Conservation (phyloP, 2,113 vertebrate genomes). For the Phycodurus eques region DNA sequence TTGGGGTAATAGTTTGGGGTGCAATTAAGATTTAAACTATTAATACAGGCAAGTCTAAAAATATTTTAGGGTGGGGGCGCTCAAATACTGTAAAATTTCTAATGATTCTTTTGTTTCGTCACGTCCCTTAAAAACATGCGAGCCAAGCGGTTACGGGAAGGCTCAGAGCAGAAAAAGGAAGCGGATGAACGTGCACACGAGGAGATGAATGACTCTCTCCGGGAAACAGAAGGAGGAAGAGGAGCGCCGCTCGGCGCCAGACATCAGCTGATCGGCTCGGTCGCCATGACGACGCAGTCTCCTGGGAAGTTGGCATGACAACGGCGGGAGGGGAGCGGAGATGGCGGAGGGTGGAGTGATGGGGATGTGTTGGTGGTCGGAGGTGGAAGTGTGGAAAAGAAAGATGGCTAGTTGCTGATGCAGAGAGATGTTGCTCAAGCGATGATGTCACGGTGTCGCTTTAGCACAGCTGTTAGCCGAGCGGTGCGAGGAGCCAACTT, state of each 20-base stretch:
- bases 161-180: not conserved
- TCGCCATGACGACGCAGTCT: conserved; percentile 90
- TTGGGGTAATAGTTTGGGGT: no score
- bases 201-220: conserved; percentile 15
- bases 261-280: conserved; percentile 81
- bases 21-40: no score
- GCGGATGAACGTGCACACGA: not conserved
- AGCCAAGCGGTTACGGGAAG: not conserved
- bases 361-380: no score
- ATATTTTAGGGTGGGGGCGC: no score
- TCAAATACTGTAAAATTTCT: no score
- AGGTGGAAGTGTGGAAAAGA: no score
- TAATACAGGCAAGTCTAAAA: no score
- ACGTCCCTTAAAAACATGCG: no score
- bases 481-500: no score
- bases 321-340: conserved; percentile 50
- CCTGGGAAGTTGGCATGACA: conserved; percentile 78
- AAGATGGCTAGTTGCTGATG: no score
- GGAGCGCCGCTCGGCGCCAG: conserved; percentile 65
- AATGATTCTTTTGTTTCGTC: no score
- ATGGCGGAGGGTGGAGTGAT: not conserved
- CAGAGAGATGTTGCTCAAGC: no score
- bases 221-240: conserved; percentile 17
- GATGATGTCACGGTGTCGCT: not conserved
- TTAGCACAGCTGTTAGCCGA: not conserved